Conservation (phyloP, 1,140 invertebrate genomes). For the Polypedilum vanderplanki region DNA sequence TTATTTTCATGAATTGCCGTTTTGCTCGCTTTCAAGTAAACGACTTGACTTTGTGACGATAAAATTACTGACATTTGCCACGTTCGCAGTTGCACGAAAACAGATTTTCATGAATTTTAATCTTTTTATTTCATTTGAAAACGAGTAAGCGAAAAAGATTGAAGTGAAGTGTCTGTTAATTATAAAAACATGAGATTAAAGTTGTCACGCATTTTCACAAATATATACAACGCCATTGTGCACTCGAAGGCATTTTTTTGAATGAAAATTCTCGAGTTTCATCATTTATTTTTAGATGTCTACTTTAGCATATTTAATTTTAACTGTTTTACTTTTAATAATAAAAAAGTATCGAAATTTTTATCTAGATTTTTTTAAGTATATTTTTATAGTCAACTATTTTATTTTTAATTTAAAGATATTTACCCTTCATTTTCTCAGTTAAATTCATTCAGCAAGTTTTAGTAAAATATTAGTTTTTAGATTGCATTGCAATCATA, state of each 20-base stretch:
- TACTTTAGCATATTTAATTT: too few relatives aligned
- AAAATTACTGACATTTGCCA: background rate
- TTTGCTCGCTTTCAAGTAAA: background rate
- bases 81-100: background rate
- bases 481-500: background rate
- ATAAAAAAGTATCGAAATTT: too few relatives aligned
- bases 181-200: slow-evolving; percentile 21
- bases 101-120: background rate
- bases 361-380: too few relatives aligned
- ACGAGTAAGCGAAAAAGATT: background rate
- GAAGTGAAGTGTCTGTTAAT: slow-evolving; percentile 21
- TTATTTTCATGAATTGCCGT: background rate
- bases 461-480: background rate
- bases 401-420: too few relatives aligned
- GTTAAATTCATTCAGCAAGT: background rate
- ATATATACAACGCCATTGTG: background rate
- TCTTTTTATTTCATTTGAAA: too few relatives aligned
- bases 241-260: background rate
- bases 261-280: background rate
- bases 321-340: too few relatives aligned
- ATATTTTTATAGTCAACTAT: too few relatives aligned
- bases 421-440: background rate
- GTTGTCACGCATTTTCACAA: slow-evolving; percentile 7
- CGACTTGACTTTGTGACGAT: too few relatives aligned
- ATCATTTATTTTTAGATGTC: background rate